phyloP scores from a whole-genome alignment of 1,140 invertebrate species.

The Drosophila obscura region DNA sequence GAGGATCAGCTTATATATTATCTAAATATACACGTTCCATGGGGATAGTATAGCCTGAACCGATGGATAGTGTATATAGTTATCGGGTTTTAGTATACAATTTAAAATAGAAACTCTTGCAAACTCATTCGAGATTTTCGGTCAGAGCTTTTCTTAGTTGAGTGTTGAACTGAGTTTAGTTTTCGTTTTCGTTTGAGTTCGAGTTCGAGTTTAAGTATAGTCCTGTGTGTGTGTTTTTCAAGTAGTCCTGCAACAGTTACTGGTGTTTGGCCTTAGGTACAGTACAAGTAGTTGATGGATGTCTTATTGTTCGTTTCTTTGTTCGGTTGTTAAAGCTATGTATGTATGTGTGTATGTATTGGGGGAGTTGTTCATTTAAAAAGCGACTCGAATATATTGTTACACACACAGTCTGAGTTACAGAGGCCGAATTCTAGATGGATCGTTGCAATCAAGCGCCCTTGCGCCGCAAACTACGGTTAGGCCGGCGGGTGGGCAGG shows the following conservation, averaged over 20 bases:
- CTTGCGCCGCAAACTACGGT: constrained; percentile 75
- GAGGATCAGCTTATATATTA: constrained; percentile 28
- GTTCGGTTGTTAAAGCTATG: constrained; percentile 45
- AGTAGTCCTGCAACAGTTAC: constrained; percentile 48
- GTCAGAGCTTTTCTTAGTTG: constrained; percentile 25
- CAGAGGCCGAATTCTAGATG: constrained; percentile 83
- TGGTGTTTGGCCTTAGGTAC: constrained; percentile 63
- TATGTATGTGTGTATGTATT: too few species aligned
- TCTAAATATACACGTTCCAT: constrained; percentile 36
- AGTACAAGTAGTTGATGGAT: constrained; percentile 59
- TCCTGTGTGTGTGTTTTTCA: constrained; percentile 24
- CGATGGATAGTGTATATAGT: constrained; percentile 26
- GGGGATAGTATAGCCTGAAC: constrained; percentile 4
- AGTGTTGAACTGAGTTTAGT: neutral
- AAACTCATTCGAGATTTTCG: constrained; percentile 68
- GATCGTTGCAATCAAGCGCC: constrained; percentile 81
- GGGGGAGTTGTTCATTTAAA: constrained; percentile 72
- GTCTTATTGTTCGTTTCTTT: constrained; percentile 30
- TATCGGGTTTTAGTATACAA: constrained; percentile 43
- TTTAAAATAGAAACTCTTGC: constrained; percentile 81
- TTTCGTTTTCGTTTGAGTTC: constrained; percentile 17
- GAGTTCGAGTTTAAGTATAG: constrained; percentile 22
- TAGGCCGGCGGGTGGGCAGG: constrained; percentile 41
- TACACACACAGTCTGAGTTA: constrained; percentile 84
- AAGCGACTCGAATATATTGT: constrained; percentile 82